phyloP scores from a whole-genome alignment of 2,888 invertebrate genomes.

The Synergus umbraculus region DNA sequence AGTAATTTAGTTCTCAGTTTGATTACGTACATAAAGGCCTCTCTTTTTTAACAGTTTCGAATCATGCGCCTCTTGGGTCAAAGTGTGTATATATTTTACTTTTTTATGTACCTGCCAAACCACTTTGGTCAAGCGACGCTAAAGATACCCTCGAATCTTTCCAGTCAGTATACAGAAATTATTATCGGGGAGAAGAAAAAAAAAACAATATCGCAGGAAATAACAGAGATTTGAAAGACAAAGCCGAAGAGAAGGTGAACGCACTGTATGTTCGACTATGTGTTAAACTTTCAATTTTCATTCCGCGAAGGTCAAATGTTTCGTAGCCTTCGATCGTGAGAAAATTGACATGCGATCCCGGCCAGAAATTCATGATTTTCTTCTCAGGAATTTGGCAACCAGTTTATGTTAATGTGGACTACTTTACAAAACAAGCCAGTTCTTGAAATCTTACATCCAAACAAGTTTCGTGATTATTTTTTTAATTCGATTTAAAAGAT shows the following conservation, averaged over 20 bases:
- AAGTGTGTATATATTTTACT: neutral
- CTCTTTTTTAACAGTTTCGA: neutral
- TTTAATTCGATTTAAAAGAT: neutral
- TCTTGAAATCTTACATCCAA: slow-evolving; percentile 10
- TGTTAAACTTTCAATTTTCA: slow-evolving; percentile 44
- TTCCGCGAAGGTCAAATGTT: slow-evolving; percentile 21
- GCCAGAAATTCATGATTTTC: neutral
- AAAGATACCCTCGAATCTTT: slow-evolving; percentile 28
- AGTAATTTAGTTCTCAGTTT: neutral
- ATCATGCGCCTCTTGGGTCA: neutral
- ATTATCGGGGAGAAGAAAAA: slow-evolving; percentile 30
- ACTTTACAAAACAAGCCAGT: neutral
- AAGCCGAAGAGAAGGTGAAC: slow-evolving; percentile 62
- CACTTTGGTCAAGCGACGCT: slow-evolving; percentile 21
- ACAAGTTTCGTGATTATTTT: slow-evolving; percentile 22
- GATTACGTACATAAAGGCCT: neutral
- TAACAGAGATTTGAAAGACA: slow-evolving; percentile 54
- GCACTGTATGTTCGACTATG: slow-evolving; percentile 46
- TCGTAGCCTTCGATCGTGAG: slow-evolving; percentile 19
- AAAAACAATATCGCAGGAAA: slow-evolving; percentile 54
- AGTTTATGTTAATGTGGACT: slow-evolving; percentile 18
- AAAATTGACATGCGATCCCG: neutral
- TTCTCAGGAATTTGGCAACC: slow-evolving; percentile 21
- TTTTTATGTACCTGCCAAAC: slow-evolving; percentile 35
- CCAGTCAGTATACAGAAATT: neutral